Evolutionary conservation across 2,113 vertebrate species (phyloP).

Genomic region (Poeciliopsis retropinna): DNA sequence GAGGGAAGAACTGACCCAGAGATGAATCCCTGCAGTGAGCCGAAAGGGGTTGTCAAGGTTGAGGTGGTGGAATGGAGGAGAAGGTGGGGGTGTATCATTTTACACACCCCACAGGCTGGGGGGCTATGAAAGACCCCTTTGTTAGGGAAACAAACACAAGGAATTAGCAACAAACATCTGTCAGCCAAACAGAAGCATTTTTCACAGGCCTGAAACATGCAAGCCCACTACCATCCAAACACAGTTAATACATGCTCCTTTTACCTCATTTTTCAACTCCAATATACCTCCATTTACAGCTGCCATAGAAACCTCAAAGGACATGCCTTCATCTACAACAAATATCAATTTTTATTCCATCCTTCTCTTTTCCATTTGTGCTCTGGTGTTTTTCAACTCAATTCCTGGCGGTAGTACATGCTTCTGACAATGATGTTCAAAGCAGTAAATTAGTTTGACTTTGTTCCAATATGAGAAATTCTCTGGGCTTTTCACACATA

Average conservation of each 20-base stretch:
- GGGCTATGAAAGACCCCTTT: conserved; percentile 57
- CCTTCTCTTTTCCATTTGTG: neutral
- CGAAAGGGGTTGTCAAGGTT: conserved; percentile 34
- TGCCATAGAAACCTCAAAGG: conserved; percentile 75
- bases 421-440: conserved; percentile 10
- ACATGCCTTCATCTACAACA: conserved; percentile 33
- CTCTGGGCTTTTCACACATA: neutral
- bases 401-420: neutral
- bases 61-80: conserved; percentile 1
- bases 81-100: conserved; percentile 25
- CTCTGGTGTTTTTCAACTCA: conserved; percentile 19
- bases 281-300: conserved; percentile 65
- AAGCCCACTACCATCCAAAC: conserved; percentile 8
- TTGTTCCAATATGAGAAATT: conserved; percentile 1
- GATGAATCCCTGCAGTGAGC: conserved; percentile 42
- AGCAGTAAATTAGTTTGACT: conserved; percentile 12
- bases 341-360: conserved; percentile 23
- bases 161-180: conserved; percentile 18
- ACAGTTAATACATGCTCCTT: conserved; percentile 9
- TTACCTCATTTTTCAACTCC: conserved; percentile 51
- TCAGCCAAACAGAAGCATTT: conserved; percentile 17
- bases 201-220: conserved; percentile 18
- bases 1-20: conserved; percentile 57
- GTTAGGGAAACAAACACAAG: conserved; percentile 23
- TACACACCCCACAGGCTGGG: conserved; percentile 18